Conservation (phyloP, 1,140 invertebrate species). For the Pseudomyrmex flavicornis region DNA sequence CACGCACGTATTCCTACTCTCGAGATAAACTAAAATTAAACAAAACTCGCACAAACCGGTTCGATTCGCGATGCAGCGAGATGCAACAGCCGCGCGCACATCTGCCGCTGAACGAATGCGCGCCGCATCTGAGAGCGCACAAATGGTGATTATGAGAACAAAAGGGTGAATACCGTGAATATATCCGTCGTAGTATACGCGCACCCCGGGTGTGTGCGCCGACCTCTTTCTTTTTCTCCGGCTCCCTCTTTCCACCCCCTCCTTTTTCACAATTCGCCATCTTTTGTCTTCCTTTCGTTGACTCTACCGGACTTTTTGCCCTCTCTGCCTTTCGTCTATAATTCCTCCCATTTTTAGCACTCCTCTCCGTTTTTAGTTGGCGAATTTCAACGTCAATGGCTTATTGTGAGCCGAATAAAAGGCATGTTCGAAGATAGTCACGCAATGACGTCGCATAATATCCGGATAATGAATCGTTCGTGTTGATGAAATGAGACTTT, state of each 20-base stretch:
- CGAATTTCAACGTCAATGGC: slow-evolving; percentile 54
- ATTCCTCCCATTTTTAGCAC: slow-evolving; percentile 53
- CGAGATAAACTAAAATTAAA: slow-evolving; percentile 52
- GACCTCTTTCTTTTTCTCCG: slow-evolving; percentile 2
- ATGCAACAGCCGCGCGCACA: slow-evolving; percentile 65
- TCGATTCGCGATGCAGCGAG: slow-evolving; percentile 55
- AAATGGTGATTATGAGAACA: slow-evolving; percentile 71
- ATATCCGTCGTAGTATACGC: slow-evolving; percentile 45
- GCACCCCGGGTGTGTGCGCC: slow-evolving; percentile 11
- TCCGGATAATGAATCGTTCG: slow-evolving; percentile 37
- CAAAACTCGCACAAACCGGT: slow-evolving; percentile 59
- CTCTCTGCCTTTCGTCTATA: slow-evolving; percentile 24
- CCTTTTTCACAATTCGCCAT: slow-evolving; percentile 32
- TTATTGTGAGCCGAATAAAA: slow-evolving; percentile 54
- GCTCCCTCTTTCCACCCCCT: neutral
- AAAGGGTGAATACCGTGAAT: slow-evolving; percentile 70
- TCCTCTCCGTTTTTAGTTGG: slow-evolving; percentile 35
- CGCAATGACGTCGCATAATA: slow-evolving; percentile 37
- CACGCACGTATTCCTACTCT: neutral
- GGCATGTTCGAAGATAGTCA: slow-evolving; percentile 30
- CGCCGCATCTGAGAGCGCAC: slow-evolving; percentile 58
- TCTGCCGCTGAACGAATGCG: slow-evolving; percentile 63
- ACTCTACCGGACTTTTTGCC: slow-evolving; percentile 54
- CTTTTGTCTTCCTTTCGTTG: slow-evolving; percentile 57
- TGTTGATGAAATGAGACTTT: slow-evolving; percentile 21